These are phyloP conservation scores for Podarcis muralis DNA, from an alignment of 2,113 vertebrate species.

Conservation along the genomic window DNA sequence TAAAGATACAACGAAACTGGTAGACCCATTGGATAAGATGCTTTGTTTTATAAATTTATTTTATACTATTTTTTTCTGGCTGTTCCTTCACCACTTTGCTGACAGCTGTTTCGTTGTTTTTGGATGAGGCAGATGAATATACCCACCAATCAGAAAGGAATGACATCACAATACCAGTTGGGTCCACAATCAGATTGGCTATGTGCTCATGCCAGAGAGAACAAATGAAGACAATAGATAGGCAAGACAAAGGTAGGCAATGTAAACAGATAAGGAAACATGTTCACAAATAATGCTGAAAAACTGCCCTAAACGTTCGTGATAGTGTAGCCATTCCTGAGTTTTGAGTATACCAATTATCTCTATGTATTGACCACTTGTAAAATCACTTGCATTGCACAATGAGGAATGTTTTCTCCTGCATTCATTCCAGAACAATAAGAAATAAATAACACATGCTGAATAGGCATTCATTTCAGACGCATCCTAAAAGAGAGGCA, in stretches of 20 bases:
- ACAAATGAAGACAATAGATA: not conserved
- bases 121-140: not conserved
- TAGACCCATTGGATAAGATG: not conserved
- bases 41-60: not conserved
- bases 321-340: not conserved
- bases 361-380: not conserved
- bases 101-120: not conserved
- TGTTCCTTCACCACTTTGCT: not conserved
- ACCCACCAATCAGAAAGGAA: not conserved
- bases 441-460: not conserved
- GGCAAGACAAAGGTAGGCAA: not conserved
- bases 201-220: not conserved
- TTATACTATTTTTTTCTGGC: not conserved
- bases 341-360: not conserved
- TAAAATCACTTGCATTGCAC: constrained; percentile 22
- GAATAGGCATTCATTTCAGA: not conserved
- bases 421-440: not conserved
- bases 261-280: not conserved
- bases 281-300: not conserved
- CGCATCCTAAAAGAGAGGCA: constrained; percentile 13
- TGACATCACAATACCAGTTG: not conserved
- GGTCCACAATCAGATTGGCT: not conserved
- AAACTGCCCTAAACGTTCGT: not conserved
- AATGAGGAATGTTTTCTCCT: not conserved
- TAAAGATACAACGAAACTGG: too few species aligned